Base-by-base conservation (phyloP, 2,888 invertebrate species). In the Xestia rhomboidea region DNA sequence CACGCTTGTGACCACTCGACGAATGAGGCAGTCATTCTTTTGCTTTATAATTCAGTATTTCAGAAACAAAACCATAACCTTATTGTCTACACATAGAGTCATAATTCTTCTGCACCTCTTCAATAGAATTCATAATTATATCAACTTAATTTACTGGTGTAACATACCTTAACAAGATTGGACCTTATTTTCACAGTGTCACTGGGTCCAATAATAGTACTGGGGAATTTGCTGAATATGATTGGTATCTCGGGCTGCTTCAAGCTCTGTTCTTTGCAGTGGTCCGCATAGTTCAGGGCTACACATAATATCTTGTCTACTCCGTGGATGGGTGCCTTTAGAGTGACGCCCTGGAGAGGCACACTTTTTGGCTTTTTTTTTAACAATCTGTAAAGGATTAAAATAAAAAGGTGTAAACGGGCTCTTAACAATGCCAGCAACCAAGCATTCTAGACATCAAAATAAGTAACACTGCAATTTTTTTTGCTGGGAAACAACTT, bases 231-330 rank as follows among this genome's bases (percentile, higher is more conserved):
- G 93, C 97, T 98, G 94, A 99, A 99, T 87, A 99, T 97, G 92
- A 99, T 98, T 0, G 99, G 99, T 82, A 98, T 98, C 30, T 97
- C 96, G 0, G 98, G 98, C 3, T 97, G 95, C 0, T 97, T 97
- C 27, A 98, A 92, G 34, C 98, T 98, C 92, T 99, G 98, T 91
- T 99, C 99, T 72, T 97, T 97, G 89, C 99, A 99, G 90, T 99
- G 99, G 62, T 99, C 99, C 73, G 96, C 92, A 94, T 99, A 99
- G 94, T 99, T 99, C 79, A 99, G 96, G 0, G 98, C 99, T 24
- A 99, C 97, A 90, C 99, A 99, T 0, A 98, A 97, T 0, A 99
- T 97, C 94, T 99, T 99, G 90, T 99, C 98, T 77, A 98, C 98
- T 44, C 97, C 97, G 2, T 97, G 97, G 30, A 99, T 97, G 0